Evolutionary conservation across 2,888 invertebrate species (phyloP).

Genomic region (Belgica antarctica): DNA sequence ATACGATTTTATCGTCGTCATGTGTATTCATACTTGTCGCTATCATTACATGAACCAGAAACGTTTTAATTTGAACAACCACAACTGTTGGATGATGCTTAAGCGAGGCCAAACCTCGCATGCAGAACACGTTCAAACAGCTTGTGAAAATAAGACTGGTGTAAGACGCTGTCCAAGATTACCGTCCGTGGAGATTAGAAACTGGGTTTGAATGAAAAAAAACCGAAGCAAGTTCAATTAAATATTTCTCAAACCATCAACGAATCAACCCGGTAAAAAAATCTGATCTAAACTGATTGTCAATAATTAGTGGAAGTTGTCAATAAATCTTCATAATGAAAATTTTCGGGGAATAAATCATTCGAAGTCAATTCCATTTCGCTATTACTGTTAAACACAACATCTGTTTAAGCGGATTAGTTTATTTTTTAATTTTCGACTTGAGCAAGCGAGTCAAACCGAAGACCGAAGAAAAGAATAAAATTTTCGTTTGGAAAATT

Average conservation of each 20-base stretch:
- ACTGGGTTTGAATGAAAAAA: no score
- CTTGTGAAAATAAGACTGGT: no score
- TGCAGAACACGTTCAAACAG: no score
- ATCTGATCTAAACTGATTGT: conserved; percentile 2
- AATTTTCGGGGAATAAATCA: conserved; percentile 18
- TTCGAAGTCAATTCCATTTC: neutral
- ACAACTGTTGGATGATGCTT: neutral
- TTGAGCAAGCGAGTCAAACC: neutral
- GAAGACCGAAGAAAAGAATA: no score
- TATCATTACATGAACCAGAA: neutral
- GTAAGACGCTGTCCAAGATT: no score
- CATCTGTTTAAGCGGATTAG: conserved; percentile 35
- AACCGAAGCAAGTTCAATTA: no score
- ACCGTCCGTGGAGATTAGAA: no score
- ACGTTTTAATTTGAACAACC: neutral
- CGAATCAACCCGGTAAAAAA: neutral
- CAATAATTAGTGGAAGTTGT: conserved; percentile 32
- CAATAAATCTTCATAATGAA: conserved; percentile 38
- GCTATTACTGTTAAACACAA: neutral
- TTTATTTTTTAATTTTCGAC: conserved; percentile 27
- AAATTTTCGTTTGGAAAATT: conserved; percentile 7
- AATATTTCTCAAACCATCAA: neutral
- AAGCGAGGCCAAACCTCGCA: neutral
- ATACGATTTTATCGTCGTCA: neutral
- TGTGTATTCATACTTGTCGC: neutral